These are phyloP conservation scores for Alviniconcha marisindica DNA, from an alignment of 1,140 invertebrate species.

Conservation along the genomic window DNA sequence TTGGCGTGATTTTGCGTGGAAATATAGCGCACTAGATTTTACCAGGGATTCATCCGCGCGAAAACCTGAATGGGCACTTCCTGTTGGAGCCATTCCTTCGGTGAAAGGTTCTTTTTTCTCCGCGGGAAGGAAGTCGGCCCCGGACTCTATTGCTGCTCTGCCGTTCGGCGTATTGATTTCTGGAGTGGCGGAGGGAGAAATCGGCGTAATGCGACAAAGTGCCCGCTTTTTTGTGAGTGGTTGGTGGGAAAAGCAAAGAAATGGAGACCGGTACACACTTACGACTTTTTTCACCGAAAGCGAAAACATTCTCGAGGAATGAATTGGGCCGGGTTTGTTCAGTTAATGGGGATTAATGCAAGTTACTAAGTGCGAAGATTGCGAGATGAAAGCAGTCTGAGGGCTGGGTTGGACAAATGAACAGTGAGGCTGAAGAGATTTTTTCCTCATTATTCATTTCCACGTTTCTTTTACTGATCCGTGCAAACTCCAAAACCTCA, in stretches of 20 bases:
- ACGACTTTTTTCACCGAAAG: constrained; percentile 24
- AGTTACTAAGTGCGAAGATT: constrained; percentile 15
- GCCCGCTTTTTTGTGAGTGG: constrained; percentile 13
- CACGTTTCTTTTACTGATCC: not conserved
- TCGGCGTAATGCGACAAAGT: constrained; percentile 37
- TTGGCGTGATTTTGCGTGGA: constrained; percentile 13
- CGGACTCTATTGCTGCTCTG: constrained; percentile 36
- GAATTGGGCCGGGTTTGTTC: constrained; percentile 28
- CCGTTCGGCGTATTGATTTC: constrained; percentile 40
- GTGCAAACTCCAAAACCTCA: not conserved
- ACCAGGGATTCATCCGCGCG: constrained; percentile 25
- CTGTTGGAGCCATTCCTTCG: constrained; percentile 12
- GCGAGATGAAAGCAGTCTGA: not conserved
- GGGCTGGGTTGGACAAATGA: not conserved
- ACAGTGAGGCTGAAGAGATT: not conserved
- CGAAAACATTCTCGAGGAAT: not conserved
- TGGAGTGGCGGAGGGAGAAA: constrained; percentile 36
- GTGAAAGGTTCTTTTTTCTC: constrained; percentile 33
- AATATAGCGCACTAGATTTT: constrained; percentile 21
- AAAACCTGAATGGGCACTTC: constrained; percentile 21
- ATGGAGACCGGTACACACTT: constrained; percentile 32
- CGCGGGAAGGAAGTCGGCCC: constrained; percentile 34
- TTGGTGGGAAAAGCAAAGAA: constrained; percentile 21
- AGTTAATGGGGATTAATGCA: constrained; percentile 40
- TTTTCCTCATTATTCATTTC: not conserved